Base-by-base conservation (phyloP, 2,113 vertebrate genomes). In the Callorhinus ursinus region DNA sequence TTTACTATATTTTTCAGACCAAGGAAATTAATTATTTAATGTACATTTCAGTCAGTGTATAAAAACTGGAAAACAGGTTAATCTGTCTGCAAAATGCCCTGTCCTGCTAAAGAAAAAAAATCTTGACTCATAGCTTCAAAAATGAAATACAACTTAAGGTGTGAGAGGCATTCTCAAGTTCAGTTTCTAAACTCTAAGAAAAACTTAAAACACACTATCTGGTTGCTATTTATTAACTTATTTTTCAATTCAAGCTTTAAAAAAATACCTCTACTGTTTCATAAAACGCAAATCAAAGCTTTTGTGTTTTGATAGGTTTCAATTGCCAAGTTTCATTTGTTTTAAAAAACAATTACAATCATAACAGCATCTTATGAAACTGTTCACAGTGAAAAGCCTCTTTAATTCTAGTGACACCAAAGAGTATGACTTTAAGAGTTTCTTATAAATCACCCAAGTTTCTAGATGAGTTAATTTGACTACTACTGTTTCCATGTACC, bases 251-350 rank as follows among this genome's bases (percentile, higher is more conserved):
- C 77, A 24, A 81, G 53, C 72, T 96, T 80, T 65, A 19, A 72
- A 96, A 96, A 96, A 87, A 93, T 49, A 92, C 2, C 26, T 79
- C 51, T 39, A 55, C 46, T 63, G 7, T 90, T 63, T 90, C 24
- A 46, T 83, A 96, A 96, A 97, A 88, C 39, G 2, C 59, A 88
- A 57, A 94, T 65, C 19, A 59, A 93, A 88, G 51, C 15, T 81
- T 88, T 71, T 86, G 33, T 22, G 85, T 87, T 74, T 65, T 82
- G 36, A 31, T 10, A 39, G 65, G 53, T 93, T 94, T 95, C 9
- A 79, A 71, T 24, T 67, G n/a, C 63, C 83, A 91, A 65, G 1
- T n/a, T 85, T n/a, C 51, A 92, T 14, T 63, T 92, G 49, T 57
- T 83, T 93, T 28, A 24, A 94, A 86, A 71, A 95, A 83, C 22